Percentiles rank a stretch among this genome's conserved stretches.
These are phyloP conservation scores for human DNA, from an alignment of 2,113 vertebrate genomes.

Conservation along the genomic window GRCh38 chr16:71238001-71238500, in stretches of 20 bases:
- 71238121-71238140: background rate
- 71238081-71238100: background rate
- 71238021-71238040: background rate
- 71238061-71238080: background rate
- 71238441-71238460: background rate
- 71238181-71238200: background rate
- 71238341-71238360: background rate
- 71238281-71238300: background rate
- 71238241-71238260: background rate
- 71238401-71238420: slow-evolving; percentile 5
- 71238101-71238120: background rate
- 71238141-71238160: background rate
- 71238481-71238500: background rate
- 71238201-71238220: background rate
- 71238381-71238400: background rate
- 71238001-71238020: background rate
- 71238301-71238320: background rate
- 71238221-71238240: background rate
- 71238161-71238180: background rate
- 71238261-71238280: background rate
- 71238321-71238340: background rate
- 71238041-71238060: background rate
- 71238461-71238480: background rate
- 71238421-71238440: background rate
- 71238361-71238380: background rate